Percentiles rank a stretch among this genome's conserved stretches.
Evolutionary conservation across 2,113 vertebrate genomes (phyloP).

Genomic region (Pongo pygmaeus): DNA sequence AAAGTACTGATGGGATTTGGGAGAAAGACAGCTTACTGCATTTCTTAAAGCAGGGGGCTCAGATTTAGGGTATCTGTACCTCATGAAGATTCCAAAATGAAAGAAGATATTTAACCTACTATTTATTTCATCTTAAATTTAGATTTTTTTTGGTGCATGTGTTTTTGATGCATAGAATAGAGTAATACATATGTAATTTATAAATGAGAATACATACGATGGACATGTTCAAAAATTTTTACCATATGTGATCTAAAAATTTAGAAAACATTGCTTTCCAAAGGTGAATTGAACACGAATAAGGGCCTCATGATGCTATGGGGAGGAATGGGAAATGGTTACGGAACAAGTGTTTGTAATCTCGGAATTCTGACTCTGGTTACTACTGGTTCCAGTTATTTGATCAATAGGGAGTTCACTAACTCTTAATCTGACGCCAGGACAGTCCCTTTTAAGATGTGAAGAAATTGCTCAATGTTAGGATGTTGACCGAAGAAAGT

Average conservation of each 20-base stretch:
- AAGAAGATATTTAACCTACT: not conserved
- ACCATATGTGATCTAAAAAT: not conserved
- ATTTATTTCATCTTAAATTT: not conserved
- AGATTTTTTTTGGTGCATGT: not conserved
- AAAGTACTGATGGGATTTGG: not conserved
- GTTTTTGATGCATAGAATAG: not conserved
- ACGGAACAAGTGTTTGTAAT: not conserved
- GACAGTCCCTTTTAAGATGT: slow-evolving; percentile 74
- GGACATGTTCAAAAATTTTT: not conserved
- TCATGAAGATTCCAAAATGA: not conserved
- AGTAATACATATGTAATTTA: not conserved
- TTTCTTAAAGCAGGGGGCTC: not conserved
- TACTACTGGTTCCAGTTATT: not conserved
- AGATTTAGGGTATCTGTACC: not conserved
- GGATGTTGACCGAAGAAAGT: slow-evolving; percentile 77
- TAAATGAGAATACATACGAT: not conserved
- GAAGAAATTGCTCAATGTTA: slow-evolving; percentile 71
- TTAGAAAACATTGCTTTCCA: not conserved
- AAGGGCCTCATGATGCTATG: fast-evolving
- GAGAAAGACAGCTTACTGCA: not conserved
- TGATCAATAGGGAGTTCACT: slow-evolving; percentile 60
- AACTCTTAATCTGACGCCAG: slow-evolving; percentile 35
- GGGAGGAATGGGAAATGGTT: not conserved
- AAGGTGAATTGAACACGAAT: not conserved
- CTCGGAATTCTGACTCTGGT: slow-evolving; percentile 2